Evolutionary conservation across 2,888 invertebrate species (phyloP), one percentile per base, ranked within the genome.

Genomic region (Dasypogon diadema): DNA sequence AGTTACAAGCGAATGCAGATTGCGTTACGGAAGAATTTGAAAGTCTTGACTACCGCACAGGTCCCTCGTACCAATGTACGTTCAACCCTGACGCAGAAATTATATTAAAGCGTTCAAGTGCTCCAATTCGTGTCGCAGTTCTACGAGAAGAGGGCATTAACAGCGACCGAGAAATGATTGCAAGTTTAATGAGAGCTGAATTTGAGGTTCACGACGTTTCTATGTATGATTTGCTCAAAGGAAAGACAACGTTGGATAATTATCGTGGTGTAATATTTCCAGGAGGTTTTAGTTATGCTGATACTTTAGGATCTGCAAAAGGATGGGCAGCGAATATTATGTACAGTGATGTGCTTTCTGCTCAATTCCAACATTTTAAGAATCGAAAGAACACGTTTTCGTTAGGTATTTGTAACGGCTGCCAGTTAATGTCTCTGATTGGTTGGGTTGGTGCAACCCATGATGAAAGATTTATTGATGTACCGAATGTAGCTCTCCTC

Each of bases 141-240:
- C 87, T 99, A 56, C 89, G 99, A 51, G 99, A 99, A 87, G 99
- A 99, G 89, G 99, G 90, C 85, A 84, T 84, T 26, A 99, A 99
- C 82, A 98, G 99, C 21, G 99, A 99, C 83, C 89, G 99, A 46
- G 99, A 99, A 89, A 98, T 99, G 98, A 95, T 96, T 16, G 96
- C 96, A 0, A 90, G 94, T 0, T 89, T 98, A 60, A 88, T 92
- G 81, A 91, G 93, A 88, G 97, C 94, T 3, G 95, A 97, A 80
- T 95, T 95, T 81, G 93, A 95, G 81, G 96, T 96, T 6, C 96
- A 94, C 89, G 99, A 99, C 84, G 91, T 98, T 0, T 95, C 96
- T 0, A 97, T 98, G 95, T 93, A 95, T 81, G 98, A 98, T 87
- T 87, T 98, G 75, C 87, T 95, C 54, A 88, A 88, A 77, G 91